Evolutionary conservation across 2,888 invertebrate species (phyloP), one percentile per base, ranked within the genome.

Genomic region (Gryllus longicercus): DNA sequence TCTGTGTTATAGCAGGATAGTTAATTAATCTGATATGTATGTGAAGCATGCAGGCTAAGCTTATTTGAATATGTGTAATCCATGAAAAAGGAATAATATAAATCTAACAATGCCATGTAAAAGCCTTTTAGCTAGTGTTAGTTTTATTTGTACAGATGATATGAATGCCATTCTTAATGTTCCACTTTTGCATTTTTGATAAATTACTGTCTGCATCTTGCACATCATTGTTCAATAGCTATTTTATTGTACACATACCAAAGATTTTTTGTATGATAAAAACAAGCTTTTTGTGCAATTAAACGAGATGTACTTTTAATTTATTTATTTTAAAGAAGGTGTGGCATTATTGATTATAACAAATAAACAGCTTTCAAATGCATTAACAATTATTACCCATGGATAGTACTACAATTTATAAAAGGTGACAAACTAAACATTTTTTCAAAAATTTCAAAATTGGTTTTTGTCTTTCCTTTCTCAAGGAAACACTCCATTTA

Each of bases 181-280:
- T 63, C 63, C 63, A 63, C 63, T 63, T 63, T 63, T 63, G 63
- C 63, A 63, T 63, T 63, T 63, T 63, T 63, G 50, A 51, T 78
- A 78, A 50, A 78, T 78, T 78, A 21, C n/a, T 78, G 78, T 78
- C 79, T 79, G 76, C 50, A 63, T 63, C 63, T 14, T 18, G 63
- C 63, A 63, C 63, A 63, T 63, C 63, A 63, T 63, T 63, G 63
- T 63, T 63, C 14, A 63, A 63, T 63, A 77, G 78, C 79, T 81
- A 81, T 81, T 81, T 79, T 81, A 81, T 79, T 81, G 81, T 79
- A 81, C 79, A 79, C 81, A 79, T 81, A 75, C 81, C 81, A 81
- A 81, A 81, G 81, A 81, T 79, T 81, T 80, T 38, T 80, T 81
- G 79, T 81, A 81, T 79, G 50, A 78, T 79, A 81, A 81, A 79